Evolutionary conservation across 2,113 vertebrate species (phyloP), one percentile per base, ranked within the genome.

Genomic region (Prolemur simus): DNA sequence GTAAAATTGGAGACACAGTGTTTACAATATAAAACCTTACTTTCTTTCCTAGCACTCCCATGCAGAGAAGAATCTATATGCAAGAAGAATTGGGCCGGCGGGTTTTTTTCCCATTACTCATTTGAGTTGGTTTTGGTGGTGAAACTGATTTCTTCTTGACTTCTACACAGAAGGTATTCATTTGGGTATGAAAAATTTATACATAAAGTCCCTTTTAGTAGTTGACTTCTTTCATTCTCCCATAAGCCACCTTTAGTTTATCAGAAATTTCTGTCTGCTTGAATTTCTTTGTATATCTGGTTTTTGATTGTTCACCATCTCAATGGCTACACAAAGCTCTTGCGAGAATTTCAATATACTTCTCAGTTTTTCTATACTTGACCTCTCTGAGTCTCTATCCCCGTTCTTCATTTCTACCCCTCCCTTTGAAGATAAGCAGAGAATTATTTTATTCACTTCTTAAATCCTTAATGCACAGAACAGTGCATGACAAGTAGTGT

Each of bases 81-180:
- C 0, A 17, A 69, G 20, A 68, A 90, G 92, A 93, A 69, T 3
- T 25, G 64, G 17, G 27, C 32, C 4, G 80, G 39, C 18, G 11
- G 42, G 76, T 88, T 74, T 87, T 5, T 63, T 76, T 91, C 13
- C 17, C 5, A 14, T 91, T 93, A 27, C 27, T 92, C 45, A 87
- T 66, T 92, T 86, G 34, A 15, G 23, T 63, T 82, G 32, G 8
- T 39, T 68, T 34, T 87, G 25, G 47, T 42, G 14, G 8, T 86
- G 73, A 87, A 77, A 92, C 18, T 87, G 6, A 83, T 74, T 81
- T 76, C 3, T 82, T 10, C 3, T 64, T 83, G 20, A 47, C n/a
- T 80, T 8, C 8, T 74, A 64, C 17, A n/a, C 5, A 68, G 27
- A 78, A 52, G 32, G 64, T 58, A 56, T 2, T 37, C 25, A 37